Evolutionary conservation across 2,888 invertebrate species (phyloP), one percentile per base, ranked within the genome.

Genomic region (Drosophila kuntzei): DNA sequence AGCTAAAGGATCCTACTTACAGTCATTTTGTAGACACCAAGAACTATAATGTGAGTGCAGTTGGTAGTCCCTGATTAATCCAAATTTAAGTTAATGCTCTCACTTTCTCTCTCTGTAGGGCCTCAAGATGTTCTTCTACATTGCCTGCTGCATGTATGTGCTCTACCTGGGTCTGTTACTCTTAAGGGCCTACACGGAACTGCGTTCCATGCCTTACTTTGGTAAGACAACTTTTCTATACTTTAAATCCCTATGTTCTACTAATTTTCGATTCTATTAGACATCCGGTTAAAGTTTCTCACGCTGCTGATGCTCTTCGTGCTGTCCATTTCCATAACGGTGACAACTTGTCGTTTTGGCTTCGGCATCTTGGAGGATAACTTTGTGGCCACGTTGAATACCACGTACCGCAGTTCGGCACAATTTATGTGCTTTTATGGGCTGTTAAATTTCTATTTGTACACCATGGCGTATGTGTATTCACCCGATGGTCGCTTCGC

Each of bases 381-480:
- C 93, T 98, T 98, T 93, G 97, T 98, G 0, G 95, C 98, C 9
- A 95, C 97, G 65, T 94, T 98, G 18, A 95, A 96, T 20, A 96
- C 97, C 37, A 96, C 96, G 90, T 98, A 98, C 92, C 95, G 95
- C 85, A 98, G 97, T 79, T 98, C 98, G 0, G 97, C 97, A 7
- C 97, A 98, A 78, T 99, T 99, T 93, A 98, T 99, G 96, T 96
- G 98, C 3, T 96, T 98, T 79, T 98, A 98, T 91, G 98, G 98
- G 25, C 94, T 98, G 44, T 94, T 98, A 58, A 99, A 99, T 93
- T 97, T 98, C 92, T 98, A 98, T 92, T 92, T 98, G 76, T 98
- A 97, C 92, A 96, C 97, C 7, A 96, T 98, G 95, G 97, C 98
- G 14, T 98, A 98, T 92, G 96, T 99, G 49, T 99, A 98, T 92